Base-by-base conservation (phyloP, 2,797 vertebrate species). In the Dicrostonyx torquatus region DNA sequence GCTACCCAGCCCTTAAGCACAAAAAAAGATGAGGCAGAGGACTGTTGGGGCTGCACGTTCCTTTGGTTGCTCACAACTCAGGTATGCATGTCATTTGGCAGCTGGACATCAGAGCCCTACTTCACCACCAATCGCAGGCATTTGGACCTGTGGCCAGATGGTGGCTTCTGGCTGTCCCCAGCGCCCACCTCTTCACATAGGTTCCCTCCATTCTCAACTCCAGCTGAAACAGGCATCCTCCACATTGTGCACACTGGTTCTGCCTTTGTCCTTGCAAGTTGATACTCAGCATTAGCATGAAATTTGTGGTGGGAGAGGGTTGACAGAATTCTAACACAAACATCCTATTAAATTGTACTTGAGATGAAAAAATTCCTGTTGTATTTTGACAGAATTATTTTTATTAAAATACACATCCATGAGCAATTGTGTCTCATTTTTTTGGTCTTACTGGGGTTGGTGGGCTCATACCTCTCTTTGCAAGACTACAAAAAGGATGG, bases 301-400 rank as follows among this genome's bases (percentile, higher is more conserved):
- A 98, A 99, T 98, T 98, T 99, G 94, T 95, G 95, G 96, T 50
- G 62, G 98, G 40, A 91, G 96, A 97, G 94, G 87, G 73, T 95
- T 97, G 95, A 87, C 80, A 88, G 94, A 90, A 98, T 98, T 98
- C 98, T 98, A 98, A 98, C 97, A 98, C 97, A 98, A 97, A 98
- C 98, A 99, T 98, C 83, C 96, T 97, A 97, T 97, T 97, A 97
- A 96, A 98, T 99, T 99, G 98, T 99, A 99, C 99, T 99, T 99
- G 99, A 99, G 99, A 99, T 98, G 99, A 98, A 98, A 99, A 99
- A 98, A 99, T 98, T 99, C 99, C 99, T 99, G 99, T 99, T 99
- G 99, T 99, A 99, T 99, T 99, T 99, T 99, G 99, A 99, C 99
- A 99, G 99, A 99, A 99, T 99, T 99, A 99, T 99, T 99, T 99